Conservation (phyloP, 2,113 vertebrate species). For the Laterallus jamaicensis region DNA sequence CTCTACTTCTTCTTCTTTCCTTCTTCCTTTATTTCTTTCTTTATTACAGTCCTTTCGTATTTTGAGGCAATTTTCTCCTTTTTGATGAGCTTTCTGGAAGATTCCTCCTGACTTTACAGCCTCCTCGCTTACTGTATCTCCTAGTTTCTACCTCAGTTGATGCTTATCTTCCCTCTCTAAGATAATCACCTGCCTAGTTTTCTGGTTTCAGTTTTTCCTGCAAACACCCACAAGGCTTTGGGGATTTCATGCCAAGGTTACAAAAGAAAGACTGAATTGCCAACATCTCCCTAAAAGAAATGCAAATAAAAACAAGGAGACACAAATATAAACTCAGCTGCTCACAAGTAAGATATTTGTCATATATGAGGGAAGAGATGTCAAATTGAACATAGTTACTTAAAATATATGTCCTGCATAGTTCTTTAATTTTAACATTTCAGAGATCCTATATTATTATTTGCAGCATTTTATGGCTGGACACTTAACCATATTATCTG, state of each 20-base stretch:
- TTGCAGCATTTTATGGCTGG: background rate
- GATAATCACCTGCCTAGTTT: background rate
- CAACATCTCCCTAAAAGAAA: background rate
- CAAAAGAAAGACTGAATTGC: background rate
- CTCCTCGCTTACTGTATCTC: background rate
- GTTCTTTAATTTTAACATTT: background rate
- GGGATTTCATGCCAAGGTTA: background rate
- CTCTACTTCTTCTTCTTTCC: background rate
- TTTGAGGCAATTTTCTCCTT: background rate
- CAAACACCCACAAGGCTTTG: background rate
- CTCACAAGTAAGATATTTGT: background rate
- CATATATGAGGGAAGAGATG: background rate
- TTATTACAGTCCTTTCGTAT: background rate
- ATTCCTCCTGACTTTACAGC: background rate
- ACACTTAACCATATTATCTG: background rate
- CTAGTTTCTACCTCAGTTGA: background rate
- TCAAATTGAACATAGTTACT: background rate
- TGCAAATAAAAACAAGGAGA: background rate
- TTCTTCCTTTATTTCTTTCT: background rate
- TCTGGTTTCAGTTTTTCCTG: background rate
- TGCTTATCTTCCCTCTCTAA: background rate
- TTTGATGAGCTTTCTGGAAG: background rate
- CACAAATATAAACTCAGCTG: background rate
- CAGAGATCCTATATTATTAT: background rate
- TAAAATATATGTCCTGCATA: background rate